A percentile compares a stretch with the other conserved stretches of the same genome.
Evolutionary conservation across 2,888 invertebrate species (phyloP).

Genomic region (Nezara viridula): DNA sequence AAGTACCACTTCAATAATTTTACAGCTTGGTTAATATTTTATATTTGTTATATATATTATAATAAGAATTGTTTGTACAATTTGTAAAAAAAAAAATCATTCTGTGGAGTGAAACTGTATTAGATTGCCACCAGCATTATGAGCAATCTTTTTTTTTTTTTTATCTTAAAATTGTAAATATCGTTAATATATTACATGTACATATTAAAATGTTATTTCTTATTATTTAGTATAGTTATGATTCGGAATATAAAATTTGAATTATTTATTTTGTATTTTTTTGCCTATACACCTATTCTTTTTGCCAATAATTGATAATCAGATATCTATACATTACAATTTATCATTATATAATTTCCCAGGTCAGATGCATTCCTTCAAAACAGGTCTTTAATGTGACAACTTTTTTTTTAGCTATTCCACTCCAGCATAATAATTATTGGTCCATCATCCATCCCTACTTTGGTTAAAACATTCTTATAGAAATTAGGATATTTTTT

Average conservation of each 20-base stretch:
- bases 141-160: neutral
- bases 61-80: neutral
- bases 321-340: neutral
- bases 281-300: neutral
- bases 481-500: too few relatives aligned
- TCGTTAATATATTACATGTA: neutral
- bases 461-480: too few relatives aligned
- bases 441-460: too few relatives aligned
- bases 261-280: neutral
- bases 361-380: too few relatives aligned
- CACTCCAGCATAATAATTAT: too few relatives aligned
- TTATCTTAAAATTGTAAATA: neutral
- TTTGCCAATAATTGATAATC: neutral
- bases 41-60: neutral
- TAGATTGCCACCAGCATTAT: neutral
- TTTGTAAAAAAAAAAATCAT: neutral
- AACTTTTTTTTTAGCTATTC: too few relatives aligned
- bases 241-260: neutral
- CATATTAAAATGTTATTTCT: neutral
- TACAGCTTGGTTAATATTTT: neutral
- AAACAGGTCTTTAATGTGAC: too few relatives aligned
- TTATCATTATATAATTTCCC: neutral
- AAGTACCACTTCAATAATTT: neutral
- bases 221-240: slow-evolving; percentile 4
- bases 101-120: neutral